A percentile compares a stretch with the other conserved stretches of the same genome.
phyloP scores from a whole-genome alignment of 2,888 invertebrate genomes.

The Hartigia nigra region DNA sequence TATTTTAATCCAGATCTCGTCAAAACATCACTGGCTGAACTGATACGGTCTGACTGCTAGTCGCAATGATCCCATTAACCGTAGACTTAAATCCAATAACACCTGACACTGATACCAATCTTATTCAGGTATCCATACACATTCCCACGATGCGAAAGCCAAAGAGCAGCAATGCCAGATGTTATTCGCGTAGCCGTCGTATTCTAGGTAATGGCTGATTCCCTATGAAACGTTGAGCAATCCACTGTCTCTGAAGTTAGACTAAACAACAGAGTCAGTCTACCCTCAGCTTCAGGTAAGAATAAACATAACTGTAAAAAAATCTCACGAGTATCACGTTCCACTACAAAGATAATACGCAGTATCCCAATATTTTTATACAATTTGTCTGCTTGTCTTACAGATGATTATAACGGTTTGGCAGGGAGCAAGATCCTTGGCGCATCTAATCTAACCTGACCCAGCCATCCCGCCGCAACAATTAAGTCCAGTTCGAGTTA shows the following conservation, averaged over 20 bases:
- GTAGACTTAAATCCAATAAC: conserved; percentile 41
- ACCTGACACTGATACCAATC: conserved; percentile 32
- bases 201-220: too few relatives aligned
- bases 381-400: too few relatives aligned
- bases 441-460: too few relatives aligned
- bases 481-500: too few relatives aligned
- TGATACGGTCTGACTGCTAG: conserved; percentile 35
- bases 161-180: too few relatives aligned
- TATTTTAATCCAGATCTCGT: conserved; percentile 37
- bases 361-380: not conserved
- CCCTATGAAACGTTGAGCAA: too few relatives aligned
- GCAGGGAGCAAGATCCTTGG: too few relatives aligned
- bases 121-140: not conserved
- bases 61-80: conserved; percentile 44
- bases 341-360: not conserved
- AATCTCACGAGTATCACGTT: not conserved
- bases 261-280: too few relatives aligned
- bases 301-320: not conserved
- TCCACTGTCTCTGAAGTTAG: too few relatives aligned
- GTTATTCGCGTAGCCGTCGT: too few relatives aligned
- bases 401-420: too few relatives aligned
- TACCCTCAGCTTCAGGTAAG: not conserved
- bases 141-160: not conserved
- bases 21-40: conserved; percentile 32
- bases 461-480: too few relatives aligned